Percentiles rank a stretch among this genome's conserved stretches.
phyloP scores from a whole-genome alignment of 2,113 vertebrate genomes.

The Chiloscyllium plagiosum region DNA sequence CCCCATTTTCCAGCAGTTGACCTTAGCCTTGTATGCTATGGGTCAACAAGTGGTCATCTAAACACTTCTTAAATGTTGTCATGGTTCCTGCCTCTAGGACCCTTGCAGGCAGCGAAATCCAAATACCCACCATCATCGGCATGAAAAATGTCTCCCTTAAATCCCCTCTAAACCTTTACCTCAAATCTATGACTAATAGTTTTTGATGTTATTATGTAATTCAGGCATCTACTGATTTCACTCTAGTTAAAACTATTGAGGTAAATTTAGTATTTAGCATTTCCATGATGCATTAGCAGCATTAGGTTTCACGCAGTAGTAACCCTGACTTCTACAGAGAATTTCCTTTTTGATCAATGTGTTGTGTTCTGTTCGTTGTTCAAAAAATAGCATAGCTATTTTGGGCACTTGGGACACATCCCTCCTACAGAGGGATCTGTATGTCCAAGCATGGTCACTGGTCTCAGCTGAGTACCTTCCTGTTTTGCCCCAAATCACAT shows the following conservation, averaged over 20 bases:
- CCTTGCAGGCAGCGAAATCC: too few relatives aligned
- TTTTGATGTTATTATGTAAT: too few relatives aligned
- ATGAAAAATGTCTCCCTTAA: too few relatives aligned
- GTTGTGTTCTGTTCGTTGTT: neutral
- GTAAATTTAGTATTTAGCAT: neutral
- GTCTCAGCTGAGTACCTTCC: neutral
- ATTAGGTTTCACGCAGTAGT: neutral
- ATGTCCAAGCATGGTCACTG: neutral
- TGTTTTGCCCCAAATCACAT: neutral
- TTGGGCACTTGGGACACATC: neutral
- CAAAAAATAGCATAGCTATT: neutral
- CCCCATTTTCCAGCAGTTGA: too few relatives aligned
- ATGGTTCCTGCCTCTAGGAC: too few relatives aligned
- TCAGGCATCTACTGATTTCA: neutral
- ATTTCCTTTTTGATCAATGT: neutral
- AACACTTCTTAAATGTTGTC: too few relatives aligned
- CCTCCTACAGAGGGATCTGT: neutral
- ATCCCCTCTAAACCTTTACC: too few relatives aligned
- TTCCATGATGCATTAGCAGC: neutral
- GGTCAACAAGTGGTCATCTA: too few relatives aligned
- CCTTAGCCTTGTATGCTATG: too few relatives aligned
- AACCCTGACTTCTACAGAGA: neutral
- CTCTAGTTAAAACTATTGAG: neutral
- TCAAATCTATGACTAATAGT: too few relatives aligned
- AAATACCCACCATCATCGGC: too few relatives aligned